Conservation (phyloP, 2,113 vertebrate species). For the Pontoporia blainvillei region DNA sequence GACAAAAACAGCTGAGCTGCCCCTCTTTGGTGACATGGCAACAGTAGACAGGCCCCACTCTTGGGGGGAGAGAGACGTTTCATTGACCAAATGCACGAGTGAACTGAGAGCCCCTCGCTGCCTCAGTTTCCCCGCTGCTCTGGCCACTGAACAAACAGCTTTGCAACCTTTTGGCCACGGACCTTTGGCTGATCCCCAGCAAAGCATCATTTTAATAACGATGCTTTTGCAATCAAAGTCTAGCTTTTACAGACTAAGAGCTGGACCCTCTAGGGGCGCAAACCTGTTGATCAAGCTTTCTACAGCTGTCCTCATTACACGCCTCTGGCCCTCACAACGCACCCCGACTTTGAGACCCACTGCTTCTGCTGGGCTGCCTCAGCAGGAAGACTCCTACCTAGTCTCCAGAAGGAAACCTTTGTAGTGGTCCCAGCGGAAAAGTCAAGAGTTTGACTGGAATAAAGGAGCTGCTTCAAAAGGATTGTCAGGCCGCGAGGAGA, state of each 20-base stretch:
- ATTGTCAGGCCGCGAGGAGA: constrained; percentile 79
- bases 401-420: constrained; percentile 80
- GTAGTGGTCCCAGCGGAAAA: constrained; percentile 80
- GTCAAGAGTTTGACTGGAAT: constrained; percentile 84
- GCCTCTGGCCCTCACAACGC: background rate
- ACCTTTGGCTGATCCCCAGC: background rate
- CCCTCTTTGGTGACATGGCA: background rate
- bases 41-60: background rate
- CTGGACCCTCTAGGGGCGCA: background rate
- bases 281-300: background rate
- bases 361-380: constrained; percentile 37
- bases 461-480: constrained; percentile 84
- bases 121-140: constrained; percentile 28
- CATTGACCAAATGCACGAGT: accelerated
- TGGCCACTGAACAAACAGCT: background rate
- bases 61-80: background rate
- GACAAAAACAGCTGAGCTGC: accelerated
- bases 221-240: background rate
- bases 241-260: background rate
- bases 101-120: background rate
- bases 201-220: background rate
- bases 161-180: background rate
- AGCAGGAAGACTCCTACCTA: constrained; percentile 60
- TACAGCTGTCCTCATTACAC: background rate
- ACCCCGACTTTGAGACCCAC: background rate